Evolutionary conservation across 2,113 vertebrate species (phyloP), one percentile per base, ranked within the genome.

Genomic region (Coptodon bakossiorum): DNA sequence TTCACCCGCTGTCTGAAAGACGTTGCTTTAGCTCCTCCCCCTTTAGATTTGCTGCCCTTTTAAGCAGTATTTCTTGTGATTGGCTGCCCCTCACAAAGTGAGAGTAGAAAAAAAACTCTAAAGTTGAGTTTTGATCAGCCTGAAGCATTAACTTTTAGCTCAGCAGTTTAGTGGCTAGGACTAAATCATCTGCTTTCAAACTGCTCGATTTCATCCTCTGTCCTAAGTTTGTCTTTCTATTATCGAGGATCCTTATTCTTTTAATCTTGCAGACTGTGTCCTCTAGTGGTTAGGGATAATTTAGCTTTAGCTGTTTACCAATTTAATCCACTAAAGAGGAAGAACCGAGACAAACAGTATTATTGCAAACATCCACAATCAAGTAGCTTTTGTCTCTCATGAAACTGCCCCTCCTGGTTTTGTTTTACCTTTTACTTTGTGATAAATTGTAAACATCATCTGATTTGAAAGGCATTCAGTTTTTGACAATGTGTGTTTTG

Each of bases 391-490:
- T 16, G 29, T 57, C 90, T 91, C 56, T 88, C 48, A 54, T 84
- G 79, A 91, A 88, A 19, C 50, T 31, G 34, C 53, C 24, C 78
- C 59, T 50, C 17, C 66, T 84, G 66, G 73, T 88, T 81, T 71
- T 76, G 31, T 78, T 84, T 48, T 76, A 71, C 66, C 85, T 88
- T 92, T 87, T 91, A 81, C 89, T 78, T 38, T 71, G 76, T 89
- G 86, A 92, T 86, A 22, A 91, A 91, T 91, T 88, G 90, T 82
- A 81, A 94, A 91, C 87, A 90, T 50, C 88, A 43, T 87, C 80
- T 36, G 83, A 86, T 54, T 86, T 82, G 86, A 93, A 91, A 92
- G 80, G 86, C 83, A 50, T 57, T 91, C 29, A 34, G 78, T 85
- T 78, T 53, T 59, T 85, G 86, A 93, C 87, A 84, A 43, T 82